These are phyloP conservation scores for Osedax frankpressi DNA, from an alignment of 2,888 invertebrate species.

Conservation along the genomic window DNA sequence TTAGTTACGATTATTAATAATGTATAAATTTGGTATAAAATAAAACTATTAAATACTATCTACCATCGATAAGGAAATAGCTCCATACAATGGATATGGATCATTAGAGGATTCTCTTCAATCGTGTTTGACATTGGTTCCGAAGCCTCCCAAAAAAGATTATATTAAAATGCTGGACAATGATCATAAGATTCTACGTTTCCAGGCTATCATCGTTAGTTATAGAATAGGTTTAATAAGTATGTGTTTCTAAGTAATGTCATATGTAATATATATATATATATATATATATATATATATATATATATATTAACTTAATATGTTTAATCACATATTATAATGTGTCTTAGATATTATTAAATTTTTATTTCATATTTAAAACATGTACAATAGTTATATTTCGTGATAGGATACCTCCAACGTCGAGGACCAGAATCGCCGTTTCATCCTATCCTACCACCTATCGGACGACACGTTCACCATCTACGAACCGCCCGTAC, in stretches of 20 bases:
- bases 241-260: too few relatives aligned
- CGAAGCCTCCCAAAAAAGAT: conserved; percentile 63
- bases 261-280: too few relatives aligned
- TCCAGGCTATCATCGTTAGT: conserved; percentile 57
- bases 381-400: too few relatives aligned
- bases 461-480: conserved; percentile 63
- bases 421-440: conserved; percentile 63
- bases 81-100: conserved; percentile 62
- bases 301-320: too few relatives aligned
- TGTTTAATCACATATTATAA: too few relatives aligned
- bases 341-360: too few relatives aligned
- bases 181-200: conserved; percentile 56
- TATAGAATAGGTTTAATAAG: too few relatives aligned
- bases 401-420: conserved; percentile 59
- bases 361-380: too few relatives aligned
- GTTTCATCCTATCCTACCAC: conserved; percentile 64
- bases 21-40: too few relatives aligned
- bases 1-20: too few relatives aligned
- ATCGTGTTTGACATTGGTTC: conserved; percentile 59
- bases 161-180: conserved; percentile 63
- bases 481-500: conserved; percentile 57
- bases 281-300: too few relatives aligned
- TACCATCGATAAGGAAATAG: conserved; percentile 47
- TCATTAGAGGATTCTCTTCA: conserved; percentile 64
- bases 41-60: too few relatives aligned